These are phyloP conservation scores for Ethmia dodecea DNA, from an alignment of 2,888 invertebrate genomes.

Conservation along the genomic window DNA sequence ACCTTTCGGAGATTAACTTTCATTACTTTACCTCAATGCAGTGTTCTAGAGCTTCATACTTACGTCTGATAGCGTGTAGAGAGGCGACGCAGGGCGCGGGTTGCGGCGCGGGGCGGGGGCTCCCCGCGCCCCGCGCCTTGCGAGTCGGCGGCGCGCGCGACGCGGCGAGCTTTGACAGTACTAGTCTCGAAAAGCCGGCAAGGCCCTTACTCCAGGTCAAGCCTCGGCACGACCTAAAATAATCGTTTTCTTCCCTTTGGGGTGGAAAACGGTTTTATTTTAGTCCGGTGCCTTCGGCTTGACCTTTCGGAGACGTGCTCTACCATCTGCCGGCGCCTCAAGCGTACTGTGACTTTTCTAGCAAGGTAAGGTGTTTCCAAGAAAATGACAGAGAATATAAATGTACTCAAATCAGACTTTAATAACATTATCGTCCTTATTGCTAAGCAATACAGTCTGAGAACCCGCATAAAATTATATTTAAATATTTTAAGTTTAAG, in stretches of 20 bases:
- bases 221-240: constrained; percentile 11
- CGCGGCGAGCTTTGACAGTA: constrained; percentile 6
- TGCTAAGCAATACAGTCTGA: neutral
- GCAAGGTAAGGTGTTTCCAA: neutral
- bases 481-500: neutral
- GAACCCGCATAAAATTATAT: no score
- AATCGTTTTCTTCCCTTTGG: constrained; percentile 13
- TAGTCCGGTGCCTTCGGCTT: constrained; percentile 2
- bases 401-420: neutral
- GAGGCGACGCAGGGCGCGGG: no score
- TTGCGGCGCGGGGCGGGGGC: no score
- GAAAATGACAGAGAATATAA: neutral
- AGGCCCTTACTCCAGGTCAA: constrained; percentile 8
- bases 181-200: constrained; percentile 2
- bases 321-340: constrained; percentile 4
- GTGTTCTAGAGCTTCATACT: no score
- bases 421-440: neutral
- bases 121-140: no score
- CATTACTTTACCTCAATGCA: no score
- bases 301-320: constrained; percentile 5
- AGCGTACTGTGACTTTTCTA: constrained; percentile 6
- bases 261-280: constrained; percentile 13
- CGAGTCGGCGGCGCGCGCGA: no score
- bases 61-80: no score
- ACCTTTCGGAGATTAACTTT: no score